Evolutionary conservation across 2,797 vertebrate species (phyloP).

Genomic region (Anisognathus igniventris): DNA sequence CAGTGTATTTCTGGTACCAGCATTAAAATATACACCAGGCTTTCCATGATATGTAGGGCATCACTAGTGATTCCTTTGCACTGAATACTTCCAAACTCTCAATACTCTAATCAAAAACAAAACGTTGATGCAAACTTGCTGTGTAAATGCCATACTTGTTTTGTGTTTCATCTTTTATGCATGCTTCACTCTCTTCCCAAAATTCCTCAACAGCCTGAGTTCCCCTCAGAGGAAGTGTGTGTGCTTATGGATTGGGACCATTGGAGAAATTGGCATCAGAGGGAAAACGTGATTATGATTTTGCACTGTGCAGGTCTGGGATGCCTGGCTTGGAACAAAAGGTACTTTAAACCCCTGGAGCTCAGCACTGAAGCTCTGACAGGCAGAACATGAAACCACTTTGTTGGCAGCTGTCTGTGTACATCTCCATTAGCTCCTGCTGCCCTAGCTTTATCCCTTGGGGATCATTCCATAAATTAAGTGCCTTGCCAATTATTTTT

Average conservation of each 20-base stretch:
- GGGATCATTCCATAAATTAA: neutral
- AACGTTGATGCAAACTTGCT: neutral
- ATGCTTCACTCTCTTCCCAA: neutral
- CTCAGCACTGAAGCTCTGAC: neutral
- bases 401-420: neutral
- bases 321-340: neutral
- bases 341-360: neutral
- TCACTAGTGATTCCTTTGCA: neutral
- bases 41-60: neutral
- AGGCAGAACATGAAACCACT: neutral
- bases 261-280: neutral
- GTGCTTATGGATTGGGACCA: neutral
- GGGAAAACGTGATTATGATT: neutral
- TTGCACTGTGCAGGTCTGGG: neutral
- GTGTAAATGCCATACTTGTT: neutral
- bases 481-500: neutral
- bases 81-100: neutral
- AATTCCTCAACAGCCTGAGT: neutral
- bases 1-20: neutral
- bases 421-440: neutral
- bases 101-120: neutral
- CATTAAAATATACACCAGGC: neutral
- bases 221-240: neutral
- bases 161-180: neutral
- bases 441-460: neutral